Conservation (phyloP, 2,888 invertebrate species). For the Labia minor region DNA sequence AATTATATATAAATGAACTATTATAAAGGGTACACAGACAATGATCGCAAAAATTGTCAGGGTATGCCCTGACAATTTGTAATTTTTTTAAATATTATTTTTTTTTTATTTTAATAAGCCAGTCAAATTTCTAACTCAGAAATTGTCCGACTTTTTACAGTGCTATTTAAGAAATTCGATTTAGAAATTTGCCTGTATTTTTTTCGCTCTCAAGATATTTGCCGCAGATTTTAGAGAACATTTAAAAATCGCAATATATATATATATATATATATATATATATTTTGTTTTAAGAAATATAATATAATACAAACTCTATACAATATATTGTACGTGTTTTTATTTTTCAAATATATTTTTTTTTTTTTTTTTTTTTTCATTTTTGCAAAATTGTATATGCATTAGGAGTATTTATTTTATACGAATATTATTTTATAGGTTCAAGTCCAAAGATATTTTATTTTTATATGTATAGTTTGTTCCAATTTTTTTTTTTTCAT, state of each 20-base stretch:
- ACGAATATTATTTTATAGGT: not conserved
- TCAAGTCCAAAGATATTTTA: not conserved
- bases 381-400: not conserved
- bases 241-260: constrained; percentile 4
- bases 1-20: constrained; percentile 13
- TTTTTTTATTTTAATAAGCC: not conserved
- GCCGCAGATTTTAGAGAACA: not conserved
- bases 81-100: too few species aligned
- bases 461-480: not conserved
- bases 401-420: not conserved
- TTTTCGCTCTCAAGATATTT: not conserved
- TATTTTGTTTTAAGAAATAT: too few species aligned
- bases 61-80: not conserved
- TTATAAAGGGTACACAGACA: not conserved
- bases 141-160: too few species aligned
- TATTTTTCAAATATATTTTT: not conserved
- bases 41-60: not conserved
- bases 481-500: not conserved
- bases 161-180: too few species aligned
- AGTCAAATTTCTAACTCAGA: constrained; percentile 8
- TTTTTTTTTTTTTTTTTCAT: too few species aligned
- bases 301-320: constrained; percentile 13
- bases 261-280: too few species aligned
- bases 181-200: not conserved
- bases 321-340: not conserved